Evolutionary conservation across 2,797 vertebrate species (phyloP), one percentile per base, ranked within the genome.

Genomic region (Sebastes itinus): DNA sequence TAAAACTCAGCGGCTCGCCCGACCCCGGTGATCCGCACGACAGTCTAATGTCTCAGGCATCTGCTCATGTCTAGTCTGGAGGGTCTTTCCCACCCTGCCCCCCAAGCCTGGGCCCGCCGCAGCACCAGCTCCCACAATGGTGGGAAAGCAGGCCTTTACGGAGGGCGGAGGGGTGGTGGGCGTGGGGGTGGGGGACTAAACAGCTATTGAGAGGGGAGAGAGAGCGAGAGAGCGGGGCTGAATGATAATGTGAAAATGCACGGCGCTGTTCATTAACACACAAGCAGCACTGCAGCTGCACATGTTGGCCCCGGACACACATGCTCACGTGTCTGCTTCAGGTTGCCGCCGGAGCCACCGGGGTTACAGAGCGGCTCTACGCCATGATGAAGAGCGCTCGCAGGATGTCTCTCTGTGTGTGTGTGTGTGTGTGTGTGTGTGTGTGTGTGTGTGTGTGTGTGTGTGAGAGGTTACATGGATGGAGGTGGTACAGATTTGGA

Each of bases 41-140:
- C 94, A 93, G 94, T 95, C 97, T 98, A 97, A 98, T 98, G 97
- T 98, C 94, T 95, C 93, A 97, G 97, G 97, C 98, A 99, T 98
- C 98, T 99, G 98, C 97, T 97, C 97, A 96, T 97, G 97, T 98
- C 95, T 96, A 89, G 94, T 94, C 95, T 95, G 93, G 94, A 94
- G 90, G 89, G 87, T 87, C 92, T 94, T 96, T 96, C 95, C 95
- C 95, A 95, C 96, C 96, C 95, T 95, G 91, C 95, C 96, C 95
- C 95, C 95, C 88, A 92, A 52, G 86, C 82, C 81, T 83, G 8
- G 90, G 91, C 86, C 92, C 82, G 77, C 91, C 78, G 82, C 92
- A 93, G 91, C 92, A 95, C 93, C 94, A 91, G 93, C 93, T 93
- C 90, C 94, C 93, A 96, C 96, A 96, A 96, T 96, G 97, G 97